phyloP scores from a whole-genome alignment of 2,888 invertebrate genomes.

The Diadromus collaris region DNA sequence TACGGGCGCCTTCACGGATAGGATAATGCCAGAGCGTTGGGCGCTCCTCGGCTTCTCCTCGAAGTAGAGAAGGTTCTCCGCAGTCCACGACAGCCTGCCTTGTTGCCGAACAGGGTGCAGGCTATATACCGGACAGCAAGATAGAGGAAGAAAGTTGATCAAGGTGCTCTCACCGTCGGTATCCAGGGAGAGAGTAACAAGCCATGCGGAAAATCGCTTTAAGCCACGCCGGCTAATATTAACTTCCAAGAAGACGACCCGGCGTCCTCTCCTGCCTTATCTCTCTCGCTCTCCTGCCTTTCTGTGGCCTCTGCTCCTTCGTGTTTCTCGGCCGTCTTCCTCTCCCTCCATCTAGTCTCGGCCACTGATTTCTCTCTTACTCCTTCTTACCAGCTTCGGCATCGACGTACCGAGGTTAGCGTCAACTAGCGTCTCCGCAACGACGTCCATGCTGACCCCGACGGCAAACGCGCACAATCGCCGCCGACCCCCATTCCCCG shows the following conservation, averaged over 20 bases:
- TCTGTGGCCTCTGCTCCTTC: constrained; percentile 8
- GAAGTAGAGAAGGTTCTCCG: constrained; percentile 24
- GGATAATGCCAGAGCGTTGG: constrained; percentile 45
- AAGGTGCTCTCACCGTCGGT: constrained; percentile 42
- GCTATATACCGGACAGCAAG: constrained; percentile 40
- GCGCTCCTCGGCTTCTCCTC: constrained; percentile 10
- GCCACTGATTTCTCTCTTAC: constrained; percentile 13
- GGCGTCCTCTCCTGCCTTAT: constrained; percentile 48
- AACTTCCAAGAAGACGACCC: constrained; percentile 67
- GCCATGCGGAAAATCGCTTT: constrained; percentile 74
- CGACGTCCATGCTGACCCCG: constrained; percentile 39
- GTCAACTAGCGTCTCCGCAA: constrained; percentile 24
- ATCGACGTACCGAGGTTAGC: constrained; percentile 42
- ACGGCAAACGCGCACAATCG: constrained; percentile 12
- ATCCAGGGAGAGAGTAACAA: constrained; percentile 67
- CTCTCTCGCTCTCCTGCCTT: constrained; percentile 45
- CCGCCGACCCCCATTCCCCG: constrained; percentile 4
- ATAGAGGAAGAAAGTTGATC: constrained; percentile 46
- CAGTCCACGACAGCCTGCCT: constrained; percentile 35
- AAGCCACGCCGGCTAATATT: constrained; percentile 75
- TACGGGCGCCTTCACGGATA: constrained; percentile 28
- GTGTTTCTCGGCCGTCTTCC: constrained; percentile 5
- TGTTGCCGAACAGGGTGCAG: constrained; percentile 42
- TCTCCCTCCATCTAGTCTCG: constrained; percentile 43
- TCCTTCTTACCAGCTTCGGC: constrained; percentile 36